A percentile compares a stretch with the other conserved stretches of the same genome.
phyloP scores from a whole-genome alignment of 2,888 invertebrate species.

The Hypsopygia costalis region DNA sequence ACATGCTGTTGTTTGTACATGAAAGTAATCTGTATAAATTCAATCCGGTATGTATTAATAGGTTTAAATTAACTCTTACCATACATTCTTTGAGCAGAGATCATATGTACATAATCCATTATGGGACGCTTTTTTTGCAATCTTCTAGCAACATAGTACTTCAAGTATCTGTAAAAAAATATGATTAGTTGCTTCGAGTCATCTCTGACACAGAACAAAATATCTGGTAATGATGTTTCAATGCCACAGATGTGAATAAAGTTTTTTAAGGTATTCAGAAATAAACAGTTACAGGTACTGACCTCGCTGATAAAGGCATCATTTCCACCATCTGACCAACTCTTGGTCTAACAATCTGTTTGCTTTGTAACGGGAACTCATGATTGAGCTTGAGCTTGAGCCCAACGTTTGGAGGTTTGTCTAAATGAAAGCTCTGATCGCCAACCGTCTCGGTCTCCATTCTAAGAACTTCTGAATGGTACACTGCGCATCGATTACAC shows the following conservation, averaged over 20 bases:
- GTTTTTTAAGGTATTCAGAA: too few relatives aligned
- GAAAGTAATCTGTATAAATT: too few relatives aligned
- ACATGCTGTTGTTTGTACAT: too few relatives aligned
- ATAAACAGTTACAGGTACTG: too few relatives aligned
- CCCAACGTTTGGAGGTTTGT: constrained; percentile 82
- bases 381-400: constrained; percentile 88
- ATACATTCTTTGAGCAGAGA: constrained; percentile 90
- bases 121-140: constrained; percentile 84
- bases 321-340: constrained; percentile 85
- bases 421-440: constrained; percentile 28
- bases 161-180: constrained; percentile 82
- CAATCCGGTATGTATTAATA: too few relatives aligned
- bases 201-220: too few relatives aligned
- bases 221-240: too few relatives aligned
- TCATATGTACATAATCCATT: constrained; percentile 89
- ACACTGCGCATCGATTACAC: background rate
- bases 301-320: constrained; percentile 88
- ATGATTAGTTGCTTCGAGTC: too few relatives aligned
- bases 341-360: constrained; percentile 83
- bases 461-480: background rate
- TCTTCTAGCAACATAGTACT: constrained; percentile 83
- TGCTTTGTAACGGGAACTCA: constrained; percentile 86
- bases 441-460: constrained; percentile 38
- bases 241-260: too few relatives aligned
- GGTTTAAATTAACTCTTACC: constrained; percentile 77